Conservation (phyloP, 2,113 vertebrate genomes). For the Axis porcinus region DNA sequence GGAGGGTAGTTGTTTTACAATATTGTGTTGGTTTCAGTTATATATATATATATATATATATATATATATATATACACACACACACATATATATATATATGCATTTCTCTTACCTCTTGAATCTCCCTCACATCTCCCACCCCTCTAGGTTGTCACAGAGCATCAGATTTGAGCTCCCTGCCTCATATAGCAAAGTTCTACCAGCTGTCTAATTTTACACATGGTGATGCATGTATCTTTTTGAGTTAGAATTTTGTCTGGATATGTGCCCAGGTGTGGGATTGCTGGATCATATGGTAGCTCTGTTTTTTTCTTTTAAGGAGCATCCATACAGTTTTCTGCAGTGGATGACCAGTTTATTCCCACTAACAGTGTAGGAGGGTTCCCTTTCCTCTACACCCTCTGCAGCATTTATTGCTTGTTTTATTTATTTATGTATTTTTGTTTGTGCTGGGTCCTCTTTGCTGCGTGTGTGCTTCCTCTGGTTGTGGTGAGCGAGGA, state of each 20-base stretch:
- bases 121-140: neutral
- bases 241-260: neutral
- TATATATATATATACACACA: no score
- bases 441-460: neutral
- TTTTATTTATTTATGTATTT: neutral
- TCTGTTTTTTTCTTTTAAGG: neutral
- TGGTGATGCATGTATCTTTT: neutral
- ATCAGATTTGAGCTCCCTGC: neutral
- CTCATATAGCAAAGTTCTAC: neutral
- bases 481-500: neutral
- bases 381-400: neutral
- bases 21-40: neutral
- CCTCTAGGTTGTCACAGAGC: neutral
- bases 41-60: neutral
- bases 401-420: neutral
- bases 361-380: neutral
- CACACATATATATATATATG: fast-evolving
- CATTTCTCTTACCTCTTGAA: neutral
- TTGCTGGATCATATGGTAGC: neutral
- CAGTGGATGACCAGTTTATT: neutral
- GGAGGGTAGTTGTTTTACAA: neutral
- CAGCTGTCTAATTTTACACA: neutral
- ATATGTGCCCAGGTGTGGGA: neutral
- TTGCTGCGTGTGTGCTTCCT: neutral
- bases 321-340: neutral